Percentiles rank a stretch among this genome's conserved stretches.
These are phyloP conservation scores for Diploptera punctata DNA, from an alignment of 2,888 invertebrate species.

Conservation along the genomic window DNA sequence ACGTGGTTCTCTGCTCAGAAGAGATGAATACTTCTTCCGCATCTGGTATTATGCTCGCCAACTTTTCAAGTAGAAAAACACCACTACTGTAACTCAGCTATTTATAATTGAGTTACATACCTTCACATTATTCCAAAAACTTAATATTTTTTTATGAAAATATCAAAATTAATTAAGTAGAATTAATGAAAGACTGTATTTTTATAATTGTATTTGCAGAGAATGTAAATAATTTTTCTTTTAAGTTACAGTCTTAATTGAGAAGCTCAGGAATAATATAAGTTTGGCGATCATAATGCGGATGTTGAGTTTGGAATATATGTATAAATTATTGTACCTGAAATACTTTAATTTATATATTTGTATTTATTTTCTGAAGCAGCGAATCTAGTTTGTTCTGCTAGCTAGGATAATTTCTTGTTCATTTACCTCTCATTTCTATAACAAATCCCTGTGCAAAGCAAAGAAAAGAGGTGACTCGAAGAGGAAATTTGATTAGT, in stretches of 20 bases:
- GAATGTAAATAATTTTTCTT: neutral
- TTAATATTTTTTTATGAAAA: conserved; percentile 5
- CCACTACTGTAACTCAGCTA: neutral
- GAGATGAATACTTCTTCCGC: conserved; percentile 95
- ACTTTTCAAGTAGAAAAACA: conserved; percentile 72
- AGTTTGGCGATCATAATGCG: neutral
- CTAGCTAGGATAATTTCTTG: conserved; percentile 3
- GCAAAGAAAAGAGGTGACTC: conserved; percentile 36
- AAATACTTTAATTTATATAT: conserved; percentile 1
- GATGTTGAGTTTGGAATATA: neutral
- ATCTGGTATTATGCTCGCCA: conserved; percentile 89
- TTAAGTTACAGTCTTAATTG: neutral
- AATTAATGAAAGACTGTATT: conserved; percentile 7
- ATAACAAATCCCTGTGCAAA: conserved; percentile 40
- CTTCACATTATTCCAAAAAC: conserved; percentile 3
- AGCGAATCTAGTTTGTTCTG: neutral
- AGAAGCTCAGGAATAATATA: conserved; percentile 8
- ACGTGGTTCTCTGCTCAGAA: conserved; percentile 80
- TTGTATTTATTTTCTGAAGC: neutral
- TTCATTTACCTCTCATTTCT: neutral
- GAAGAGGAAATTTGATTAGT: neutral
- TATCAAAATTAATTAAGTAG: conserved; percentile 23
- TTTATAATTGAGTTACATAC: too few relatives aligned
- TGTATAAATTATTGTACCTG: conserved; percentile 15
- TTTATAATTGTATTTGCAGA: neutral